phyloP scores from a whole-genome alignment of 2,888 invertebrate genomes.

The Drosophila nr. medialis region DNA sequence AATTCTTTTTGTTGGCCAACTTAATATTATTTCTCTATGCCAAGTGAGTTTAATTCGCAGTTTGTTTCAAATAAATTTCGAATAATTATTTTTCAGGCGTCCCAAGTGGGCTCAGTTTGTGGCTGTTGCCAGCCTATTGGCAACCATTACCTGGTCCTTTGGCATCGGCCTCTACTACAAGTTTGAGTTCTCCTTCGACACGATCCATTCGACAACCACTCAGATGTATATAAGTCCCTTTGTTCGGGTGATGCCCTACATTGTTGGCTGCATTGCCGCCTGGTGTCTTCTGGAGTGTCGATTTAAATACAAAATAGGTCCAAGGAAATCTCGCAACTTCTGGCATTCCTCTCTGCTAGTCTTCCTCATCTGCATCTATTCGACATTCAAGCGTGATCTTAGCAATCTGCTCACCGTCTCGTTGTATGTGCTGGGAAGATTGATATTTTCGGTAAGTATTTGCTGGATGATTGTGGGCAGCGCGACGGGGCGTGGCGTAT shows the following conservation, averaged over 20 bases:
- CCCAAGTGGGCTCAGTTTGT: constrained; percentile 69
- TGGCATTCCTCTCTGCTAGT: constrained; percentile 82
- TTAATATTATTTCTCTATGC: constrained; percentile 82
- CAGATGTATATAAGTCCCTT: constrained; percentile 86
- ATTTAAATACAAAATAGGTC: constrained; percentile 67
- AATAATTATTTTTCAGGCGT: constrained; percentile 60
- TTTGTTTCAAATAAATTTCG: not conserved
- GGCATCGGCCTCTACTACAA: constrained; percentile 73
- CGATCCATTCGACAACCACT: constrained; percentile 81
- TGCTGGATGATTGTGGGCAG: constrained; percentile 87
- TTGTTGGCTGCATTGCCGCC: constrained; percentile 85
- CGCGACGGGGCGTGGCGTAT: constrained; percentile 85
- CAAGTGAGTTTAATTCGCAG: constrained; percentile 71
- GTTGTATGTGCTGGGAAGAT: constrained; percentile 85
- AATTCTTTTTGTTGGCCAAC: constrained; percentile 83
- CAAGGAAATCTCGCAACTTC: constrained; percentile 70
- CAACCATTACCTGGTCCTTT: constrained; percentile 80
- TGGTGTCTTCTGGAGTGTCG: constrained; percentile 83
- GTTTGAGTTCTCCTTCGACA: constrained; percentile 83
- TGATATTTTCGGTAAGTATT: constrained; percentile 86
- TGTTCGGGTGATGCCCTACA: constrained; percentile 86
- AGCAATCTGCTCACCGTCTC: constrained; percentile 85
- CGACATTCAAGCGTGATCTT: constrained; percentile 84
- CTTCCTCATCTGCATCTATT: constrained; percentile 81
- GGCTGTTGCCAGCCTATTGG: constrained; percentile 53